phyloP scores from a whole-genome alignment of 2,888 invertebrate species.

The Cremastinae sp. region DNA sequence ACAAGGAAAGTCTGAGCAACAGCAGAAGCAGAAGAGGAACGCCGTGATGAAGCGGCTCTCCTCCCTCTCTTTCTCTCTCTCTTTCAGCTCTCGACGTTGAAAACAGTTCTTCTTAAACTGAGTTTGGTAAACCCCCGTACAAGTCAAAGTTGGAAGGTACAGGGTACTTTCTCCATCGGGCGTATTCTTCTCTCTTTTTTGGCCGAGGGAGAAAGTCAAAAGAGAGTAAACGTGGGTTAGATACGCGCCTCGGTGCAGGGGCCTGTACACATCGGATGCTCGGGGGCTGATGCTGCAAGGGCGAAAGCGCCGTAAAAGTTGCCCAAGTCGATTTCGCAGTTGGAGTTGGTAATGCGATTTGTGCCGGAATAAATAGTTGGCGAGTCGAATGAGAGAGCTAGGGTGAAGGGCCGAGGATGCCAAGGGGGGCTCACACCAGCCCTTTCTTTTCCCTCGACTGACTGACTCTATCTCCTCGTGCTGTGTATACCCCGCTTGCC shows the following conservation, averaged over 20 bases:
- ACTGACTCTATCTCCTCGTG: slow-evolving; percentile 38
- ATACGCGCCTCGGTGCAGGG: slow-evolving; percentile 35
- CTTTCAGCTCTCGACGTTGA: slow-evolving; percentile 63
- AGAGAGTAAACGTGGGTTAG: slow-evolving; percentile 47
- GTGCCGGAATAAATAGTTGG: slow-evolving; percentile 78
- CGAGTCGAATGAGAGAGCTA: slow-evolving; percentile 64
- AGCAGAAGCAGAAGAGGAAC: slow-evolving; percentile 57
- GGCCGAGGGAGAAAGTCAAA: slow-evolving; percentile 24
- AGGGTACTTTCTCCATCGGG: slow-evolving; percentile 55
- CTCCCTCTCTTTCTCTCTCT: slow-evolving; percentile 18
- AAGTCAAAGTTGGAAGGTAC: slow-evolving; percentile 78
- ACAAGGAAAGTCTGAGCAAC: slow-evolving; percentile 53
- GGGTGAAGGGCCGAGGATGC: slow-evolving; percentile 18
- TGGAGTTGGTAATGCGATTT: slow-evolving; percentile 80
- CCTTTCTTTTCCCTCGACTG: slow-evolving; percentile 48
- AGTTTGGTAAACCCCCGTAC: slow-evolving; percentile 79
- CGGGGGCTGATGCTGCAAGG: slow-evolving; percentile 64
- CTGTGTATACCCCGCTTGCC: no score
- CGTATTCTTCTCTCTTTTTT: slow-evolving; percentile 1
- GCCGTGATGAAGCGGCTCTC: slow-evolving; percentile 52
- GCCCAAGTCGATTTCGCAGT: slow-evolving; percentile 80
- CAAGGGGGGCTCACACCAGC: slow-evolving; percentile 29
- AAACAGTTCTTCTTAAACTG: slow-evolving; percentile 80
- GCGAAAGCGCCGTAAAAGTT: slow-evolving; percentile 78
- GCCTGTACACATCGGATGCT: slow-evolving; percentile 56